A percentile compares a stretch with the other conserved stretches of the same genome.
Conservation (phyloP, 2,113 vertebrate species). For the Meriones unguiculatus region DNA sequence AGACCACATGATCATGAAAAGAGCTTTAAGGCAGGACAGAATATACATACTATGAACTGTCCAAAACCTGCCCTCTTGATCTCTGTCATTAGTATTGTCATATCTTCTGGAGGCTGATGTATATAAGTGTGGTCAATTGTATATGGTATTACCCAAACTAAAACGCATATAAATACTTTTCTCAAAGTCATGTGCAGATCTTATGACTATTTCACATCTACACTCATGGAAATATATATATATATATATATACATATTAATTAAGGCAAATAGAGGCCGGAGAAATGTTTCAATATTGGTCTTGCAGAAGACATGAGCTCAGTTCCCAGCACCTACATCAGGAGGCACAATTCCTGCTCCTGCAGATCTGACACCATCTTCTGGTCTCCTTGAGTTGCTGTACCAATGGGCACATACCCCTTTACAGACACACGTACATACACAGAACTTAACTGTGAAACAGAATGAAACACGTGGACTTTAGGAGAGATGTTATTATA, state of each 20-base stretch:
- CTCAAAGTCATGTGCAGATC: background rate
- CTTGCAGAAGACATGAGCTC: background rate
- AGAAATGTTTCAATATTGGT: background rate
- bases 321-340: background rate
- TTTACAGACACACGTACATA: no score
- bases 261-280: background rate
- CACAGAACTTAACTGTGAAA: background rate
- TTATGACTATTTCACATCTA: background rate
- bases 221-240: background rate
- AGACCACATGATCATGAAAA: background rate
- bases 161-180: background rate
- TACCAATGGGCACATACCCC: background rate
- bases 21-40: background rate
- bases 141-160: background rate
- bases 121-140: background rate
- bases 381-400: background rate
- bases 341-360: no score
- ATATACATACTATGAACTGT: background rate
- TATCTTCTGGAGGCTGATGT: background rate
- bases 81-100: background rate
- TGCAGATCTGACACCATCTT: background rate
- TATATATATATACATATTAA: background rate
- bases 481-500: conserved; percentile 20
- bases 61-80: background rate
- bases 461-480: background rate